These are phyloP conservation scores for Chlorops oryzae DNA, from an alignment of 1,140 invertebrate genomes.

Conservation along the genomic window DNA sequence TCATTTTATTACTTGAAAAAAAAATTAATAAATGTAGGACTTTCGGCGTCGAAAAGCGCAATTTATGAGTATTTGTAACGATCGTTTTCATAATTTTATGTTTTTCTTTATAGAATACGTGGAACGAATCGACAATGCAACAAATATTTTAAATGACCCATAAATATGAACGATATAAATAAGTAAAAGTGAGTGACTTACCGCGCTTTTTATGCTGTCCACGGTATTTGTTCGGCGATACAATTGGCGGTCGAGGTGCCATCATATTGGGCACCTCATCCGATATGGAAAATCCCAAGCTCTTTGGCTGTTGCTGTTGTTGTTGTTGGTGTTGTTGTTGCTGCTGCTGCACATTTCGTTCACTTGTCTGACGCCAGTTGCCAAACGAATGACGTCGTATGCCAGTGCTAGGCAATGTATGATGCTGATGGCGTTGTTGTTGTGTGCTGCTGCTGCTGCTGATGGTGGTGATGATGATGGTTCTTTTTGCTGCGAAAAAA, in stretches of 20 bases:
- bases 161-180: no score
- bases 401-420: slow-evolving; percentile 38
- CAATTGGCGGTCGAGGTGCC: slow-evolving; percentile 37
- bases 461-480: slow-evolving; percentile 10
- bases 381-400: slow-evolving; percentile 42
- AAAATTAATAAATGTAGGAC: no score
- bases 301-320: no score
- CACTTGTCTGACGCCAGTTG: slow-evolving; percentile 36
- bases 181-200: no score
- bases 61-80: no score
- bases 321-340: slow-evolving; percentile 28
- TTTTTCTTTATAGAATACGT: no score
- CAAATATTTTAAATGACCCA: no score
- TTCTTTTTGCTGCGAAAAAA: slow-evolving; percentile 4
- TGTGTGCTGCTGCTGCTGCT: slow-evolving; percentile 19
- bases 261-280: slow-evolving; percentile 46
- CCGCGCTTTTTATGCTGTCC: slow-evolving; percentile 37
- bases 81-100: no score
- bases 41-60: no score
- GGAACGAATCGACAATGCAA: no score
- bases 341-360: slow-evolving; percentile 18
- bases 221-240: slow-evolving; percentile 43
- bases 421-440: slow-evolving; percentile 34
- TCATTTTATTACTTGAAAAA: no score
- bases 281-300: slow-evolving; percentile 29